Evolutionary conservation across 2,888 invertebrate species (phyloP), one percentile per base, ranked within the genome.

Genomic region (Amphipyra berbera): DNA sequence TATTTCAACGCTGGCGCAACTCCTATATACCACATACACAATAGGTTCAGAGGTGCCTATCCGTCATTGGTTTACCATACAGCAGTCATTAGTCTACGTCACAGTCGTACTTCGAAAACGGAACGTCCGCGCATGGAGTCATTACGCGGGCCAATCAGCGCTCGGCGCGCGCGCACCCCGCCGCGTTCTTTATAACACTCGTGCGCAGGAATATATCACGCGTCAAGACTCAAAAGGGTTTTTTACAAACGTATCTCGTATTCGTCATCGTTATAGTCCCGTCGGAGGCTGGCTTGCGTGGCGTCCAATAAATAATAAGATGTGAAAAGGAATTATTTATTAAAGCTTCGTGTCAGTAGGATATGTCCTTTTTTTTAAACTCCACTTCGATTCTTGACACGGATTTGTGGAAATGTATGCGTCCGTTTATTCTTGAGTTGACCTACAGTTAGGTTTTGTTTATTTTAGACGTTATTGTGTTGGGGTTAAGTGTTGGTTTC

Each of bases 221-320:
- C 90, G 93, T 93, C 93, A 91, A 84, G 81, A 81, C 87, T 86
- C 86, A 87, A 91, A 93, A 90, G 89, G 88, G 86, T 88, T 90
- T 89, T 90, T 91, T 90, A 91, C 90, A 88, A 90, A 91, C 90
- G 88, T 90, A 93, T 93, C 93, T 91, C 87, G 86, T 92, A 94
- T 95, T 93, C 94, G 94, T 95, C 94, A 94, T 94, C 94, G 94
- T 94, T 94, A 91, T 77, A 82, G 76, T 73, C 79, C 78, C 77
- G 80, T 82, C 86, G 81, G 86, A 85, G 84, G 83, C 83, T 81
- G 85, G 84, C 80, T 81, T 68, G 82, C 80, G 69, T 78, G 87
- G 84, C 86, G 86, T 81, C 88, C 85, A 86, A 93, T 94, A 93
- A 93, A 93, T 94, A 92, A 92, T 88, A 88, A 88, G 71, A 88